Conservation (phyloP, 2,888 invertebrate species). For the Lasioglossum calceatum region DNA sequence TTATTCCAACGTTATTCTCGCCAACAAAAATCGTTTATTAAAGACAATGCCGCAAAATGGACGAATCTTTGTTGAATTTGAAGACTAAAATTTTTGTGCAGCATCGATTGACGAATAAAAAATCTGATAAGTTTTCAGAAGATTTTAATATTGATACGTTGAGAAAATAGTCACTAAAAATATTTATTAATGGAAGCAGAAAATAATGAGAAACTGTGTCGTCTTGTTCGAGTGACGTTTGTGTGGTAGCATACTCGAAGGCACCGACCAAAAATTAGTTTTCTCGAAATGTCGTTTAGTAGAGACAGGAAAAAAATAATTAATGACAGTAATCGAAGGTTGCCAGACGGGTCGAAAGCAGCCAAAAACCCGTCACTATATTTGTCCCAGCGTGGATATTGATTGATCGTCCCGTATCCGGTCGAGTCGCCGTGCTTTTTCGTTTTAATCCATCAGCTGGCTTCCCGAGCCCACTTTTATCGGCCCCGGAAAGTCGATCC, state of each 20-base stretch:
- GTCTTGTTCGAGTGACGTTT: neutral
- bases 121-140: too few relatives aligned
- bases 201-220: neutral
- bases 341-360: neutral
- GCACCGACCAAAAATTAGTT: neutral
- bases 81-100: neutral
- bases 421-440: neutral
- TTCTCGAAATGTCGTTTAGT: neutral
- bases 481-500: neutral
- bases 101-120: neutral
- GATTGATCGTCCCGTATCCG: neutral
- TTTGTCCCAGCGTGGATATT: neutral
- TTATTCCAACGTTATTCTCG: neutral
- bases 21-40: neutral
- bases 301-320: neutral
- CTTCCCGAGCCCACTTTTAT: neutral
- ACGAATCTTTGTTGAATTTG: neutral
- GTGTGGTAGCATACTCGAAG: neutral
- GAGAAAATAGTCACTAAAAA: too few relatives aligned
- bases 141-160: too few relatives aligned
- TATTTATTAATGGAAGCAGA: neutral
- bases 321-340: neutral
- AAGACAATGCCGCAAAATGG: neutral
- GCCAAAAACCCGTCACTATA: neutral
- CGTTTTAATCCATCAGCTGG: conserved; percentile 8